phyloP scores from a whole-genome alignment of 2,113 vertebrate genomes.

The Pachycephala philippinensis region DNA sequence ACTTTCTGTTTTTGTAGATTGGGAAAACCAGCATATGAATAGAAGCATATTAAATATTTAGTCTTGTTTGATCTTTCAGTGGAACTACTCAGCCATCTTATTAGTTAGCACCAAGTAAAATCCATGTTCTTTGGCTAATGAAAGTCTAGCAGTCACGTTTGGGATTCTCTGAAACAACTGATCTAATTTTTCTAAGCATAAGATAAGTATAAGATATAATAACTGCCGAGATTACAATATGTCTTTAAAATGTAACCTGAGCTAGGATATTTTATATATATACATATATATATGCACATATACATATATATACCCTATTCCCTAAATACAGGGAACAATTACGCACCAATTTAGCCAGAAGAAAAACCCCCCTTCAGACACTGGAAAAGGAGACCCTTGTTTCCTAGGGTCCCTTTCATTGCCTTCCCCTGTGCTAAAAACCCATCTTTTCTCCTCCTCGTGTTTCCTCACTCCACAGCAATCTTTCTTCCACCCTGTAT shows the following conservation, averaged over 20 bases:
- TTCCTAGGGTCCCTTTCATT: neutral
- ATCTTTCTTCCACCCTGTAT: neutral
- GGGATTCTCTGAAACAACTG: neutral
- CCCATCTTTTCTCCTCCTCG: neutral
- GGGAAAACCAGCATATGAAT: slow-evolving; percentile 29
- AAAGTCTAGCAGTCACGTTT: neutral
- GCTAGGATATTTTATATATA: no score
- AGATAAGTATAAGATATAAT: neutral
- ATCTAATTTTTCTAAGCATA: neutral
- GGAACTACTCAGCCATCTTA: slow-evolving; percentile 26
- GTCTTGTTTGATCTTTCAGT: slow-evolving; percentile 54
- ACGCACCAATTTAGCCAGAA: neutral
- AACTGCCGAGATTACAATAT: neutral
- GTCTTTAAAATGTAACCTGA: neutral
- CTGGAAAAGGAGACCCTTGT: neutral
- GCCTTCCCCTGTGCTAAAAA: neutral
- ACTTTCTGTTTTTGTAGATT: slow-evolving; percentile 25
- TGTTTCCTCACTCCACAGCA: neutral
- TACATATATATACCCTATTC: no score
- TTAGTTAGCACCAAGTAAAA: slow-evolving; percentile 64
- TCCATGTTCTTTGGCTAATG: slow-evolving; percentile 34
- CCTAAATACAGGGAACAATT: neutral
- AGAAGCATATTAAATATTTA: slow-evolving; percentile 53
- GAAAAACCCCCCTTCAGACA: neutral
- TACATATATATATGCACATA: no score